Evolutionary conservation across 1,140 invertebrate species (phyloP), one percentile per base, ranked within the genome.

Genomic region (Halictus rubicundus): DNA sequence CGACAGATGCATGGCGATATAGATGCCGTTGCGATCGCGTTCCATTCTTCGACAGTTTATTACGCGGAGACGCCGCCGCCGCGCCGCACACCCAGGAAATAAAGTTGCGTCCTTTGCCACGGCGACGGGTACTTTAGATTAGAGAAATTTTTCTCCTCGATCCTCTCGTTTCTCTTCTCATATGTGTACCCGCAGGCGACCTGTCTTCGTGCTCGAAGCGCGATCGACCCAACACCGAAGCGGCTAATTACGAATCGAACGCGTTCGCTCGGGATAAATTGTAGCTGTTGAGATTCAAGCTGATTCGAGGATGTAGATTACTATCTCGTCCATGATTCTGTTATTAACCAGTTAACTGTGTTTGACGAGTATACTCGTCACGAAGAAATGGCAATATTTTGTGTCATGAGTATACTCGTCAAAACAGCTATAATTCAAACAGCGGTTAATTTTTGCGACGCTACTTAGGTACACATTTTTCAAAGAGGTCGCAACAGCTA

Each of bases 1-100:
- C 79, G 70, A 78, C 84, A 84, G 82, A 86, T 84, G 75, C 78
- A 84, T 82, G 68, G 79, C 66, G 82, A 84, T 84, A 82, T 70
- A 68, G 60, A 80, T 76, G 65, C 64, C 46, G 49, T 12, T 21
- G 32, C 59, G 32, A 75, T 79, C 63, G 54, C 57, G 52, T 80
- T 84, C 70, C 64, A 61, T 57, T n/a, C 54, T 57, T n/a, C 54
- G 70, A 19, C 42, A 19, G 49, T 27, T 75, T 75, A 66, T 75
- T 75, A 57, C 61, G 10, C n/a, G 14, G 19, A 5, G 32, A 14
- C 73, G 73, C 1, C 52, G 59, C 1, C 39, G 8, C 7, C 39
- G 39, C 42, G 42, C 12, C 42, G 42, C 42, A 8, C 57, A 16
- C 2, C 14, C 32, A 52, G 61, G 52, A 71, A 81, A 76, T 80